Percentiles rank a stretch among this genome's conserved stretches.
Conservation (phyloP, 2,113 vertebrate species). For the Arenaria interpres region DNA sequence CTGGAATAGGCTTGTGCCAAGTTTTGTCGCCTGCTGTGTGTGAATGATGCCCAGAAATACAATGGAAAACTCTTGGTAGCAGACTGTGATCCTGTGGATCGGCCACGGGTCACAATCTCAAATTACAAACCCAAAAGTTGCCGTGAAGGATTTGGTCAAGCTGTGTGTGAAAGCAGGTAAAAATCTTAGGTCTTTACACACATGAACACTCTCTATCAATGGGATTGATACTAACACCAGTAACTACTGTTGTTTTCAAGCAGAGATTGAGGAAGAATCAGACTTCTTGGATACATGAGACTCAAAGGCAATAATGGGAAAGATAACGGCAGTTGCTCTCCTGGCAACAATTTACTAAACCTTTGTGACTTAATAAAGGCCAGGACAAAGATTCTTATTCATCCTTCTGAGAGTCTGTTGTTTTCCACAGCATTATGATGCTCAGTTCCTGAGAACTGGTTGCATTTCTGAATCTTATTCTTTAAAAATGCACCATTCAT, state of each 20-base stretch:
- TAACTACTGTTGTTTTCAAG: not conserved
- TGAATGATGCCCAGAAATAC: not conserved
- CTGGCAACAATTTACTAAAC: not conserved
- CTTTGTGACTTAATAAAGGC: not conserved
- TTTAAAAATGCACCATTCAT: not conserved
- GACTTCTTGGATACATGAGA: not conserved
- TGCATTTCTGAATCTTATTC: not conserved
- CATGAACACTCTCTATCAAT: not conserved
- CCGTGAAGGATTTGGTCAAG: not conserved
- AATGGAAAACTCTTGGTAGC: not conserved
- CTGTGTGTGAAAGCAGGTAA: not conserved
- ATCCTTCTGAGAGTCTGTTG: not conserved
- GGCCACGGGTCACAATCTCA: not conserved
- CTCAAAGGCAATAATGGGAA: not conserved
- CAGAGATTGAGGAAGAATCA: not conserved
- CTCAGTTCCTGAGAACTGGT: not conserved
- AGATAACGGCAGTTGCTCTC: not conserved
- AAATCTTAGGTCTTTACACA: not conserved
- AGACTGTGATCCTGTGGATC: not conserved
- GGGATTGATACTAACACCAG: not conserved
- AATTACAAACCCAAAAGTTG: not conserved
- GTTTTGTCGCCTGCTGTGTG: not conserved
- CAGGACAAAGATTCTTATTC: not conserved
- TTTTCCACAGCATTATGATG: not conserved
- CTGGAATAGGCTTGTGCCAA: not conserved